A percentile compares a stretch with the other conserved stretches of the same genome.
phyloP scores from a whole-genome alignment of 2,797 vertebrate genomes.

The Fringilla coelebs region DNA sequence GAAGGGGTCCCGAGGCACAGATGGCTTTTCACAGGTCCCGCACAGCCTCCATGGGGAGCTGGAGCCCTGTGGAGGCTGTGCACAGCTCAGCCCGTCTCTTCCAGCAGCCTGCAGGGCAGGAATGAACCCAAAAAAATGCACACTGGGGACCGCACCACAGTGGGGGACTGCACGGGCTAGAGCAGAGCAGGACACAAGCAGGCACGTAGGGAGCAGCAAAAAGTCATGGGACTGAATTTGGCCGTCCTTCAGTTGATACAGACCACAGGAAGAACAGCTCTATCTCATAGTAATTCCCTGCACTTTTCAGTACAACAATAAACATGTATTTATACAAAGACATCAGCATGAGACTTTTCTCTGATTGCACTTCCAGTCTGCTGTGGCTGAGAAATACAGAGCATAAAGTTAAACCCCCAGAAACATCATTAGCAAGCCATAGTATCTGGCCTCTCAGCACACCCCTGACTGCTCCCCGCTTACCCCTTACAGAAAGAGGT shows the following conservation, averaged over 20 bases:
- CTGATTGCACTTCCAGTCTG: background rate
- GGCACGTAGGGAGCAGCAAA: background rate
- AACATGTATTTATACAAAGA: background rate
- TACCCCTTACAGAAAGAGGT: background rate
- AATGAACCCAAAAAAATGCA: background rate
- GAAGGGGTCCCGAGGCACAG: background rate
- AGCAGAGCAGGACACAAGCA: background rate
- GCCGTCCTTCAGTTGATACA: background rate
- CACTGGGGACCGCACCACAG: accelerated
- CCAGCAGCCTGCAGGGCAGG: background rate
- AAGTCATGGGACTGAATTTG: background rate
- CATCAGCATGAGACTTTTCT: background rate
- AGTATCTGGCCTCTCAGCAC: background rate
- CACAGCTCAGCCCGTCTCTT: background rate
- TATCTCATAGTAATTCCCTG: background rate
- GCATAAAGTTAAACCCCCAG: background rate
- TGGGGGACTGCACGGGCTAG: accelerated
- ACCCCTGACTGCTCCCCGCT: background rate
- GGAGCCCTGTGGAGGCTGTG: background rate
- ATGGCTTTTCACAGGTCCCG: background rate
- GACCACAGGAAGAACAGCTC: background rate
- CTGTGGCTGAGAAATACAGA: background rate
- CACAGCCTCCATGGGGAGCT: accelerated
- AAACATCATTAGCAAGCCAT: background rate
- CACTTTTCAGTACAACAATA: background rate